These are phyloP conservation scores for Belonocnema kinseyi DNA, from an alignment of 1,140 invertebrate species.

Conservation along the genomic window DNA sequence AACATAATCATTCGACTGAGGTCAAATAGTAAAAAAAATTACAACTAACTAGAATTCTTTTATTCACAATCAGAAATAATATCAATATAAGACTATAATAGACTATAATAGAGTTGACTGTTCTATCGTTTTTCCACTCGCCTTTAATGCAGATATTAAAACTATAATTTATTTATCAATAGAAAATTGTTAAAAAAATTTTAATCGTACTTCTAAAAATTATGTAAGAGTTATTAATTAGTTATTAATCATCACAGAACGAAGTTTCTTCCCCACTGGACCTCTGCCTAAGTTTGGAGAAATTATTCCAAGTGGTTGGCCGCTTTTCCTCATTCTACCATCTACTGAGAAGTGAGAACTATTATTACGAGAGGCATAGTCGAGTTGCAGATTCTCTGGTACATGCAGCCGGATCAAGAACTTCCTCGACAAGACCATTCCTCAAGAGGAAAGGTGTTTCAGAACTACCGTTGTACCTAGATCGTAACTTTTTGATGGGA, in stretches of 20 bases:
- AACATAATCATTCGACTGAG: no score
- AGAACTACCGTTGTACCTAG: conserved; percentile 35
- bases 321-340: background rate
- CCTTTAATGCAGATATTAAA: no score
- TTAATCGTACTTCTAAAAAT: background rate
- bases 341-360: background rate
- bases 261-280: conserved; percentile 6
- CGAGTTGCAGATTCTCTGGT: conserved; percentile 13
- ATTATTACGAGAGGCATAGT: conserved; percentile 10
- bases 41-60: no score
- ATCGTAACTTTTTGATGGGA: conserved; percentile 44
- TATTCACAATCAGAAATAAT: no score
- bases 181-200: no score
- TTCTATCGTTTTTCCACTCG: no score
- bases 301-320: conserved; percentile 1
- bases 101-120: no score
- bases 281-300: background rate
- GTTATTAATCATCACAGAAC: background rate
- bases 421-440: conserved; percentile 43
- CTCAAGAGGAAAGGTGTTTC: conserved; percentile 44
- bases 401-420: conserved; percentile 42
- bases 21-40: no score
- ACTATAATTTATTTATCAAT: no score
- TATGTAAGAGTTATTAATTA: background rate
- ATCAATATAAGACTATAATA: no score